Base-by-base conservation (phyloP, 2,797 vertebrate genomes). In the Holocentrus rufus region DNA sequence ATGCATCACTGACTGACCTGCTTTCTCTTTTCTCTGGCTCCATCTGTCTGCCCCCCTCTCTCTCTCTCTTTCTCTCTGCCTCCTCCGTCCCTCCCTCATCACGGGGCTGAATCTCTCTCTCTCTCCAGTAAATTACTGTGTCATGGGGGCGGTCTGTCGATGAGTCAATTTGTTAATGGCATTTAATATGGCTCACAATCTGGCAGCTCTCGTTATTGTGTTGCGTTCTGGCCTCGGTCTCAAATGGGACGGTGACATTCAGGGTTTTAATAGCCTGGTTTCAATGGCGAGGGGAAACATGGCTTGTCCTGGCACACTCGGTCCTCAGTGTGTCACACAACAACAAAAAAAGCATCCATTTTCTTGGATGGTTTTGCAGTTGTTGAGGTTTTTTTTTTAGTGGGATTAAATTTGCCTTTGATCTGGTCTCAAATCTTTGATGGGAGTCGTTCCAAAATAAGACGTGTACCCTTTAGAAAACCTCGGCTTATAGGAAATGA, bases 91-190 rank as follows among this genome's bases (percentile, higher is more conserved):
- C 50, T 27, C 57, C 49, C 23, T 20, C 9, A 0, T 60, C 54
- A 49, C 18, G 10, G 52, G 42, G 39, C 63, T 59, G 31, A 50
- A 30, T 53, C 20, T 72, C 50, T 71, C 20, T 72, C 50, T 71
- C 56, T 72, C 39, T 70, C 7, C 58, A 7, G 36, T 65, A 73
- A 84, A 78, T 85, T 74, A 55, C 71, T 69, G 61, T 64, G 68
- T 59, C 53, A 42, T 62, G 71, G 66, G 20, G 82, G 69, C 7
- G 4, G 54, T 52, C 49, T 64, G 61, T 56, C 59, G 81, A 88
- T 86, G 79, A 88, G 42, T 91, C 83, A 82, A 27, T 82, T 80
- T 80, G 70, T 81, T 79, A 83, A 88, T 87, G 81, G 76, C 72
- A 80, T 84, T 87, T 82, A 74, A 81, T 82, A 58, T 2, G 1